A percentile compares a stretch with the other conserved stretches of the same genome.
Conservation (phyloP, 1,140 invertebrate species). For the Goniozus legneri region DNA sequence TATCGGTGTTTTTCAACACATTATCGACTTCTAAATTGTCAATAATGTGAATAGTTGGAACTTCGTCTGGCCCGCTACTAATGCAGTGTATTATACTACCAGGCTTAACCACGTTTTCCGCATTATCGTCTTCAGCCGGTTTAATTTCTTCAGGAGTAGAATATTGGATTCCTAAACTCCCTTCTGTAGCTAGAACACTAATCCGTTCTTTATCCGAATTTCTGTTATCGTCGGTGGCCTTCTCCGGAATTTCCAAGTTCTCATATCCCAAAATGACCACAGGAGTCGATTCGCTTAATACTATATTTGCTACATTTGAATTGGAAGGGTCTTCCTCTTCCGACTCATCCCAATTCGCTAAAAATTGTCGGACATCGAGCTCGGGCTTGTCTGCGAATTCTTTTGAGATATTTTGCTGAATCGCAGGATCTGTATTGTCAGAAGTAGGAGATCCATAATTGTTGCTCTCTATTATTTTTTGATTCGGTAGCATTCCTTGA, state of each 20-base stretch:
- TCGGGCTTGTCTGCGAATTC: constrained; percentile 48
- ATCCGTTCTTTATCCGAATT: constrained; percentile 2
- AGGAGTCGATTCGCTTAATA: constrained; percentile 26
- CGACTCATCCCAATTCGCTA: constrained; percentile 52
- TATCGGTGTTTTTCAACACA: constrained; percentile 5
- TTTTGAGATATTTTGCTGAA: constrained; percentile 28
- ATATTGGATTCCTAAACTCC: constrained; percentile 13
- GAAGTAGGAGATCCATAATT: neutral
- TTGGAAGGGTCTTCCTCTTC: constrained; percentile 44
- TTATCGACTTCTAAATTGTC: constrained; percentile 40
- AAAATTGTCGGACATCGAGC: constrained; percentile 49
- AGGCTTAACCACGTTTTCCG: constrained; percentile 19
- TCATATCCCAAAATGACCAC: constrained; percentile 36
- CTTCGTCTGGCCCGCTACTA: constrained; percentile 33
- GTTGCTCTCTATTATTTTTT: neutral
- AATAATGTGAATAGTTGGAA: constrained; percentile 51
- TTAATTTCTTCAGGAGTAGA: constrained; percentile 3
- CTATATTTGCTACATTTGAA: constrained; percentile 21
- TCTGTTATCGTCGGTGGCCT: constrained; percentile 12
- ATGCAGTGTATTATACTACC: constrained; percentile 39
- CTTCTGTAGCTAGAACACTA: constrained; percentile 4
- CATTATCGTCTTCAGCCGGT: constrained; percentile 1
- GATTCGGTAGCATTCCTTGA: neutral
- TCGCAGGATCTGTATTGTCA: constrained; percentile 2
- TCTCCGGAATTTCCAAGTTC: constrained; percentile 30